A percentile compares a stretch with the other conserved stretches of the same genome.
phyloP scores from a whole-genome alignment of 2,797 vertebrate species.

The Pangasius macronema region DNA sequence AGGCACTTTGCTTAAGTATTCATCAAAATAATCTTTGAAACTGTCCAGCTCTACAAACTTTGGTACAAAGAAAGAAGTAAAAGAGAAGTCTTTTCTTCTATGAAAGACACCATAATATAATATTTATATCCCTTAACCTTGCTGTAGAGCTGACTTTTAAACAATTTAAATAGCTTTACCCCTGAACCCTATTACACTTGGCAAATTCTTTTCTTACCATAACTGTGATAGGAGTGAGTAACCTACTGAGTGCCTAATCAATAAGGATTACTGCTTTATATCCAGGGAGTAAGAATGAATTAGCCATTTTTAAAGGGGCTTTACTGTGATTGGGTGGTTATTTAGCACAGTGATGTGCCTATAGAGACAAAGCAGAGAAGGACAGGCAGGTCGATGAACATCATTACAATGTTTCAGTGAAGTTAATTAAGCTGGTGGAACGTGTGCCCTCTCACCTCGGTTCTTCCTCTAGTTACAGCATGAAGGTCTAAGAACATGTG shows the following conservation, averaged over 20 bases:
- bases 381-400: slow-evolving; percentile 29
- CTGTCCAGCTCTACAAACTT: not conserved
- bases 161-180: slow-evolving; percentile 3
- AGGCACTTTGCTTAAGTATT: not conserved
- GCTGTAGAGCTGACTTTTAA: not conserved
- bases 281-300: slow-evolving; percentile 25
- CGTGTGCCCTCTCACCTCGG: slow-evolving; percentile 39
- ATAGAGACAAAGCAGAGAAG: slow-evolving; percentile 30
- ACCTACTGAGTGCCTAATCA: slow-evolving; percentile 16
- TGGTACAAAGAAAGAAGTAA: not conserved
- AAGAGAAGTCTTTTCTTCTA: not conserved
- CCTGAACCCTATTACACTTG: slow-evolving; percentile 60
- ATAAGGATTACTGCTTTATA: slow-evolving; percentile 34
- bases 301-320: slow-evolving; percentile 28
- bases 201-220: slow-evolving; percentile 61
- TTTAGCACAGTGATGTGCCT: slow-evolving; percentile 46
- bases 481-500: slow-evolving; percentile 46
- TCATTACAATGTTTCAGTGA: slow-evolving; percentile 39
- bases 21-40: not conserved
- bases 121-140: slow-evolving; percentile 18
- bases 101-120: not conserved
- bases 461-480: slow-evolving; percentile 46
- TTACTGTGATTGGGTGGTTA: slow-evolving; percentile 20
- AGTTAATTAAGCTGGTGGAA: slow-evolving; percentile 55
- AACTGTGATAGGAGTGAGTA: slow-evolving; percentile 31